phyloP scores from a whole-genome alignment of 2,797 vertebrate genomes.

The Sarcoramphus papa region DNA sequence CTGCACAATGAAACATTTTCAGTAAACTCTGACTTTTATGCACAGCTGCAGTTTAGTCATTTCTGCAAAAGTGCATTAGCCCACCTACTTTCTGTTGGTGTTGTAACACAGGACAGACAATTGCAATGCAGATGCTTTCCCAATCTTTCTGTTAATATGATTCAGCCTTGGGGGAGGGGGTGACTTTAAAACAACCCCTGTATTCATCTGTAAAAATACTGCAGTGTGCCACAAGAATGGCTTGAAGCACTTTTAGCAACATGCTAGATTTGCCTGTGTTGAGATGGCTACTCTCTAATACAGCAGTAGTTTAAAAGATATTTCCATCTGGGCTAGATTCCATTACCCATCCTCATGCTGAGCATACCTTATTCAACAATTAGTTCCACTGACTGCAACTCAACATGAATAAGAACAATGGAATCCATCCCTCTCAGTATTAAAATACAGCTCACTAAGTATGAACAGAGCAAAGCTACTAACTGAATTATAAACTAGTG shows the following conservation, averaged over 20 bases:
- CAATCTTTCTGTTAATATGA: background rate
- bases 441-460: background rate
- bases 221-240: background rate
- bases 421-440: background rate
- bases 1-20: background rate
- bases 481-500: background rate
- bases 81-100: background rate
- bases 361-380: slow-evolving; percentile 47
- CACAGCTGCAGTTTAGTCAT: background rate
- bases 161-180: background rate
- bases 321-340: slow-evolving; percentile 31
- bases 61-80: background rate
- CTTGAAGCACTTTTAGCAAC: background rate
- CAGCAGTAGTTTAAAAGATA: background rate
- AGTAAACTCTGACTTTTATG: background rate
- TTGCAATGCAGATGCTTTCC: background rate
- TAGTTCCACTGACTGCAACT: slow-evolving; percentile 43
- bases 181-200: background rate
- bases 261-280: background rate
- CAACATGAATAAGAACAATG: slow-evolving; percentile 7
- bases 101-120: background rate
- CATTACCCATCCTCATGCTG: slow-evolving; percentile 26
- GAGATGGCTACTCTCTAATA: background rate
- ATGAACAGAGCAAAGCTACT: background rate
- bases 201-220: background rate